These are phyloP conservation scores for Lepidurus couesii DNA, from an alignment of 1,140 invertebrate genomes.

Conservation along the genomic window DNA sequence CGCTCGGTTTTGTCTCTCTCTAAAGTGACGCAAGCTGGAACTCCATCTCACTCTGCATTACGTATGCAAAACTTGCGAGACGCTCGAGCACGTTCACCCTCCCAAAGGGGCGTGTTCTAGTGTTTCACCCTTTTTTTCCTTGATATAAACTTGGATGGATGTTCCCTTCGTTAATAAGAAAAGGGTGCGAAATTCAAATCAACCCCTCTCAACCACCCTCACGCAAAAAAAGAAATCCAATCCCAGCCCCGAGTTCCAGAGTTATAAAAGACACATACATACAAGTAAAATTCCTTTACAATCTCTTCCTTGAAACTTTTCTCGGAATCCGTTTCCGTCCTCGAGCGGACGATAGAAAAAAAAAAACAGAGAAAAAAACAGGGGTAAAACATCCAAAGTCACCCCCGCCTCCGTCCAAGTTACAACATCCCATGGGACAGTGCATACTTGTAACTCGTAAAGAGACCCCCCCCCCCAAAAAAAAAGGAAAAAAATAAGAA, in stretches of 20 bases:
- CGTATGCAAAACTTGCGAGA: constrained; percentile 9
- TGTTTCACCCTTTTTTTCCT: neutral
- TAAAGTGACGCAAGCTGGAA: neutral
- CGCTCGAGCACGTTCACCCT: constrained; percentile 1
- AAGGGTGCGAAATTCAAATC: neutral
- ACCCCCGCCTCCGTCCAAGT: constrained; percentile 1
- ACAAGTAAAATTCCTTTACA: too few relatives aligned
- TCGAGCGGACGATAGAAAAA: neutral
- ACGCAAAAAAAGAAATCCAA: neutral
- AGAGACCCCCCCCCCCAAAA: neutral
- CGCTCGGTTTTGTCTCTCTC: neutral
- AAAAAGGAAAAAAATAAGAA: neutral
- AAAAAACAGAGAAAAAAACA: neutral
- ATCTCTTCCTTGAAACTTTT: too few relatives aligned
- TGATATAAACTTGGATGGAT: neutral
- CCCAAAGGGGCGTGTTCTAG: neutral
- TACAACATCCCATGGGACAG: neutral
- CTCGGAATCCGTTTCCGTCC: too few relatives aligned
- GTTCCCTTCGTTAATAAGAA: neutral
- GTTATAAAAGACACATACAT: too few relatives aligned
- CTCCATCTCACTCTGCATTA: neutral
- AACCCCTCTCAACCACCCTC: neutral
- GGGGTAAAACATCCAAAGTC: neutral
- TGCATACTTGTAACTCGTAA: neutral
- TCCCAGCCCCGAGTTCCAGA: too few relatives aligned